phyloP scores from a whole-genome alignment of 2,888 invertebrate genomes.

The Drosophila mulleri region DNA sequence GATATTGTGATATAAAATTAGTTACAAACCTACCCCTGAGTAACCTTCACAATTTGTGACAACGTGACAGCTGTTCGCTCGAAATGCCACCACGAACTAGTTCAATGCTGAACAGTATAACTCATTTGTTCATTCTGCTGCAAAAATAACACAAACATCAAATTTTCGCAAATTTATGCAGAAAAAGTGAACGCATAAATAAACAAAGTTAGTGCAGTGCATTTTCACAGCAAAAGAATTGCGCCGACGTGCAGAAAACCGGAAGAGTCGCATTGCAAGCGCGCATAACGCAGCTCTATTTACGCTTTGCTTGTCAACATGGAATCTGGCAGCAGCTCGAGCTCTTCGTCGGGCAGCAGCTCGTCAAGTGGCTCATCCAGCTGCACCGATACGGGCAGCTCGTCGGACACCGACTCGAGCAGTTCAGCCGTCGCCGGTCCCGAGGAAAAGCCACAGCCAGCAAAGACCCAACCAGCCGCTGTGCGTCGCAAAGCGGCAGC shows the following conservation, averaged over 20 bases:
- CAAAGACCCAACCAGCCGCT: constrained; percentile 51
- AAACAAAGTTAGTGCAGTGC: neutral
- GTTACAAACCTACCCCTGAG: neutral
- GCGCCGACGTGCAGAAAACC: neutral
- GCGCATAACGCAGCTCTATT: neutral
- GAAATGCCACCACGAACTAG: constrained; percentile 26
- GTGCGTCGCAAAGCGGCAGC: constrained; percentile 43
- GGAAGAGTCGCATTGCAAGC: neutral
- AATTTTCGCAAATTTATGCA: constrained; percentile 18
- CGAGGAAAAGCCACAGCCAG: constrained; percentile 83
- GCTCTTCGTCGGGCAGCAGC: constrained; percentile 89
- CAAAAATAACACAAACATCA: constrained; percentile 50
- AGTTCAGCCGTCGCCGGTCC: constrained; percentile 81
- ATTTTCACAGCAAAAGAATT: neutral
- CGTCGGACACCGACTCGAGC: constrained; percentile 89
- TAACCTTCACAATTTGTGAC: constrained; percentile 10
- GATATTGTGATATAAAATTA: neutral
- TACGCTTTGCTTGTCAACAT: constrained; percentile 27
- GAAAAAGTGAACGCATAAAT: neutral
- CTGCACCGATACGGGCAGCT: constrained; percentile 86
- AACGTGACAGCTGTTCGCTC: constrained; percentile 34
- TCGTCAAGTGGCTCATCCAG: constrained; percentile 89
- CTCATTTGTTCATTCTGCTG: constrained; percentile 37
- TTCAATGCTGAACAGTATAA: constrained; percentile 23
- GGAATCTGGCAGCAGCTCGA: constrained; percentile 85